Evolutionary conservation across 2,113 vertebrate species (phyloP), one percentile per base, ranked within the genome.

Genomic region (Pelodiscus sinensis): DNA sequence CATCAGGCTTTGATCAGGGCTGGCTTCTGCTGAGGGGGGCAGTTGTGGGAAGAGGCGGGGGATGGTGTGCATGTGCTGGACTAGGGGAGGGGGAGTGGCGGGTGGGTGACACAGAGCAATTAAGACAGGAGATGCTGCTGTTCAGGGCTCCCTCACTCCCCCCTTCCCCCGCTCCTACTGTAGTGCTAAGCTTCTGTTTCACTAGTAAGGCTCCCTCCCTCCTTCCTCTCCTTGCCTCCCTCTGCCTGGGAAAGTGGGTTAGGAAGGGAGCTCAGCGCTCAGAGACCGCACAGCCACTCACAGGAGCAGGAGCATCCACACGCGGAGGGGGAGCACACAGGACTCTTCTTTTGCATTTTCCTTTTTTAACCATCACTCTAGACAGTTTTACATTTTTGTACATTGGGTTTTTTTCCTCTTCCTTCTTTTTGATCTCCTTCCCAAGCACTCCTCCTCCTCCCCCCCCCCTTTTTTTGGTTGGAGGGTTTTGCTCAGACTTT

Each of bases 161-260:
- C 78, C 79, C 75, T 75, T 31, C 19, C 52, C 57, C 51, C 22
- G 79, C 55, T 38, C 60, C 81, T 31, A 78, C 55, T 54, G 58
- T 78, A 14, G 50, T 35, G 83, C 85, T 58, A 60, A 82, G 89
- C 86, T 78, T 90, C 86, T 85, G 54, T 85, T 81, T 85, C 58
- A 87, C 19, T 50, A 58, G 58, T 38, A 75, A 80, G 83, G 51
- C 89, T 77, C 83, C 85, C 87, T 68, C 77, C 73, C 81, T 73
- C 79, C 56, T 77, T 56, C 84, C 92, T 38, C 94, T 92, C 93
- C 94, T 91, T 84, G 92, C 54, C 95, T 96, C 96, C 88, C 96
- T 96, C 96, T 85, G 97, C 98, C 97, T 95, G 96, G 97, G 97
- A 98, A 98, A 98, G 98, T 98, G 98, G 98, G 98, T 98, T 98